A percentile compares a stretch with the other conserved stretches of the same genome.
Evolutionary conservation across 2,888 invertebrate species (phyloP).

Genomic region (Emmelina monodactyla): DNA sequence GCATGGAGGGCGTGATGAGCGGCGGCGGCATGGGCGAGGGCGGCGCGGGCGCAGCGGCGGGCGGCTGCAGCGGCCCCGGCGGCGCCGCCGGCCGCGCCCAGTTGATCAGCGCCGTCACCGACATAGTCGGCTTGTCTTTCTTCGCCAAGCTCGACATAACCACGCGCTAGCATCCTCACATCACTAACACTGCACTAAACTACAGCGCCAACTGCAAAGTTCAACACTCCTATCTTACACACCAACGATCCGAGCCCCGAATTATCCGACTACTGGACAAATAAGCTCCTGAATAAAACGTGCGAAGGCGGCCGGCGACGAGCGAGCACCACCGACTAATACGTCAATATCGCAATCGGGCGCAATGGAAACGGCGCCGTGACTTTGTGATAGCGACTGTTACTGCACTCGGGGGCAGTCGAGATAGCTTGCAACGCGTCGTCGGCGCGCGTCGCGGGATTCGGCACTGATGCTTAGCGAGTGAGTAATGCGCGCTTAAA

Average conservation of each 20-base stretch:
- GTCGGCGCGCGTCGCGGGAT: constrained; percentile 38
- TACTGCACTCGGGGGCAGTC: constrained; percentile 39
- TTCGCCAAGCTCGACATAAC: constrained; percentile 74
- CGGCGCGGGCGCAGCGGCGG: constrained; percentile 22
- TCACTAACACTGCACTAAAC: constrained; percentile 46
- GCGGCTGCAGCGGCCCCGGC: constrained; percentile 42
- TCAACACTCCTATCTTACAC: constrained; percentile 15
- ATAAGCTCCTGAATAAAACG: constrained; percentile 25
- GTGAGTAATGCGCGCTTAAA: constrained; percentile 59
- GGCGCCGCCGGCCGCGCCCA: constrained; percentile 67
- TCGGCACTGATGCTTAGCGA: constrained; percentile 39
- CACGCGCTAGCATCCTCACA: constrained; percentile 57
- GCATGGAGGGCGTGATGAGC: constrained; percentile 30
- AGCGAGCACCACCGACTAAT: constrained; percentile 23
- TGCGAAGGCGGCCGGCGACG: constrained; percentile 6
- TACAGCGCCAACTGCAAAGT: constrained; percentile 29
- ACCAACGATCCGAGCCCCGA: constrained; percentile 8
- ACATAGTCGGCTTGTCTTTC: constrained; percentile 88
- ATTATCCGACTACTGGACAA: constrained; percentile 23
- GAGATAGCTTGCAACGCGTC: constrained; percentile 45
- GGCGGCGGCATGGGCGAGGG: constrained; percentile 31
- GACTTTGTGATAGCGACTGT: constrained; percentile 59
- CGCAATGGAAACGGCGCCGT: constrained; percentile 48
- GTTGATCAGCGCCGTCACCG: constrained; percentile 82
- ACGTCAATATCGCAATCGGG: constrained; percentile 31